Base-by-base conservation (phyloP, 2,888 invertebrate species). In the Eupithecia insigniata region DNA sequence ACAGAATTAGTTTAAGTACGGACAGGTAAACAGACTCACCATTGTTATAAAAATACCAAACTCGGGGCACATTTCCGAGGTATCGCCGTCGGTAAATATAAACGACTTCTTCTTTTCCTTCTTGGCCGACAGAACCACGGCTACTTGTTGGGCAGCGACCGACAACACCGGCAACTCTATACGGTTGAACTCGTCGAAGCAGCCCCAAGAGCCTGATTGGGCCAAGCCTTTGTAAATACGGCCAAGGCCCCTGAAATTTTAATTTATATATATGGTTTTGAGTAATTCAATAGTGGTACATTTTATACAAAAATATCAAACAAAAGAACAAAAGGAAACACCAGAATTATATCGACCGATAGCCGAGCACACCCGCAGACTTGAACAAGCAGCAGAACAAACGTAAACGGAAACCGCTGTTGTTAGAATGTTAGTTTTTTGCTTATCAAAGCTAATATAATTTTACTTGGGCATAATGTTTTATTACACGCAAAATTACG, bases 11-110 rank as follows among this genome's bases (percentile, higher is more conserved):
- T 39, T 39, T 5, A n/a, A 43, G n/a, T 7, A 43, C 39, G 7
- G n/a, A 55, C 14, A 26, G 55, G 26, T 14, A 22, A 55, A 14
- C 51, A 51, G n/a, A 30, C 76, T 64, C 71, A 98, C 98, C 99
- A 99, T 99, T 46, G 99, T 99, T 76, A 99, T 97, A 87, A 99
- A 99, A 82, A 99, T 98, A 51, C 99, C 99, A 91, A 99, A 98
- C 89, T 99, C 99, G 0, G 97, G 97, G 89, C 98, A 99, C 96
- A 99, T 96, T 74, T 98, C 97, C 7, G 99, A 97, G 69, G 95
- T 94, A 87, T 99, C 99, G 0, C 99, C 99, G 85, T 99, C 99
- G 0, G 99, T 99, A 88, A 99, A 99, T 32, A 97, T 92, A 86
- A 99, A 99, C 26, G 95, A 95, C 87, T 98, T 98, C 87, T 97